phyloP scores from a whole-genome alignment of 2,888 invertebrate genomes.

The Punctoribates punctum region DNA sequence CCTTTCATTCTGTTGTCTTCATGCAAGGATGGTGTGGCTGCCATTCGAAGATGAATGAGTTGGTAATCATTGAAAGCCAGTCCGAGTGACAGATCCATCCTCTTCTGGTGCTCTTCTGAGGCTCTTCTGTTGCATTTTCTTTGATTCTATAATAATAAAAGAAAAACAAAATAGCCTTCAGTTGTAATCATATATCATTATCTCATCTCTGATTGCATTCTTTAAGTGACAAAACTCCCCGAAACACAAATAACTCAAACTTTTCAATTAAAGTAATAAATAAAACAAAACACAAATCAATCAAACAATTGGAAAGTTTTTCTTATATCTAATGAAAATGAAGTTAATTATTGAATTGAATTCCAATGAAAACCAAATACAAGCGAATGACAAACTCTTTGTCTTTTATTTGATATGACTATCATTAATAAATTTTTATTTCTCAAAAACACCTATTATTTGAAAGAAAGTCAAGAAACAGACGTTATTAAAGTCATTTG shows the following conservation, averaged over 20 bases:
- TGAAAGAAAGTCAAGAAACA: too few relatives aligned
- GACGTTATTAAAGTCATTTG: too few relatives aligned
- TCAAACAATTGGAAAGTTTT: neutral
- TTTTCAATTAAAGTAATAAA: neutral
- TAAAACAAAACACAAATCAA: neutral
- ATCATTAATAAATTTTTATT: too few relatives aligned
- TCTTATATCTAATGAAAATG: neutral
- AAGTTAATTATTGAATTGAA: too few relatives aligned
- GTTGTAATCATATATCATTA: conserved; percentile 15
- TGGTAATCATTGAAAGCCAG: conserved; percentile 13
- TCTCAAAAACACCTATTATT: too few relatives aligned
- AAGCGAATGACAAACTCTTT: too few relatives aligned
- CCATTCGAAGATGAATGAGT: conserved; percentile 4
- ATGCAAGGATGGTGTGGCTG: neutral
- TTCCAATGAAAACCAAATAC: too few relatives aligned
- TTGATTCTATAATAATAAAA: neutral
- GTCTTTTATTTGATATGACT: too few relatives aligned
- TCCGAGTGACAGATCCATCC: neutral
- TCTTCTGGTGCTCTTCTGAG: neutral
- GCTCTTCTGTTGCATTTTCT: neutral
- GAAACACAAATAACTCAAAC: neutral
- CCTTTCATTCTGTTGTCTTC: neutral
- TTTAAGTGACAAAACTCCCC: neutral
- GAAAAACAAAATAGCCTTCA: neutral
- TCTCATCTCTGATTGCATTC: neutral